Base-by-base conservation (phyloP, 2,113 vertebrate species). In the Syngnathoides biaculeatus region DNA sequence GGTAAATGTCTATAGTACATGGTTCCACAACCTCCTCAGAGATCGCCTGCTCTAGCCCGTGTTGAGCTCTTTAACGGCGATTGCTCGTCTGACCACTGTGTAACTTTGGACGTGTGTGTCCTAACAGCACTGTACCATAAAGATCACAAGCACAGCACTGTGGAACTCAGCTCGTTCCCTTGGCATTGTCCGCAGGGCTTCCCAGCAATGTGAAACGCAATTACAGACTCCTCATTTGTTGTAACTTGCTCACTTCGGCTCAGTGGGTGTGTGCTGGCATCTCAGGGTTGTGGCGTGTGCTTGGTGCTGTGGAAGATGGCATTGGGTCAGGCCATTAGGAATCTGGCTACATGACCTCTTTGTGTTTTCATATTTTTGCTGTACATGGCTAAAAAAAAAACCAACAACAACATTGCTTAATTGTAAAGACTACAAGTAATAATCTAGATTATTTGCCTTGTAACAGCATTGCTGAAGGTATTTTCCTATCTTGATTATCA, bases 201-300 rank as follows among this genome's bases (percentile, higher is more conserved):
- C 70, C 40, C 58, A 83, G 78, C 71, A 67, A 80, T 75, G 68
- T 80, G 79, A 73, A 70, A 84, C 77, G 77, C 85, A 82, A 80
- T 88, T 82, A 83, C 13, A 64, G 67, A 77, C 70, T 83, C 71
- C 74, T 78, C 79, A 58, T 84, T 86, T 87, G 87, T 86, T 86
- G 65, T 81, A 81, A 86, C 79, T 80, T 84, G 84, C 78, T 82
- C 27, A 58, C 65, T 68, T 74, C 69, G 55, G 67, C 71, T 69
- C 73, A 38, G 24, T 81, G 73, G 82, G 78, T 10, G 15, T 83
- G 76, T 81, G 62, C 48, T 2, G 83, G 39, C 62, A 19, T 71
- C 69, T 53, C 68, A 66, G 56, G 68, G 52, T 59, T 62, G 45
- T 65, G 64, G 67, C 75, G 53, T 74, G 56, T 60, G 58, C 42